Base-by-base conservation (phyloP, 2,797 vertebrate genomes). In the Cichlasoma orientale region DNA sequence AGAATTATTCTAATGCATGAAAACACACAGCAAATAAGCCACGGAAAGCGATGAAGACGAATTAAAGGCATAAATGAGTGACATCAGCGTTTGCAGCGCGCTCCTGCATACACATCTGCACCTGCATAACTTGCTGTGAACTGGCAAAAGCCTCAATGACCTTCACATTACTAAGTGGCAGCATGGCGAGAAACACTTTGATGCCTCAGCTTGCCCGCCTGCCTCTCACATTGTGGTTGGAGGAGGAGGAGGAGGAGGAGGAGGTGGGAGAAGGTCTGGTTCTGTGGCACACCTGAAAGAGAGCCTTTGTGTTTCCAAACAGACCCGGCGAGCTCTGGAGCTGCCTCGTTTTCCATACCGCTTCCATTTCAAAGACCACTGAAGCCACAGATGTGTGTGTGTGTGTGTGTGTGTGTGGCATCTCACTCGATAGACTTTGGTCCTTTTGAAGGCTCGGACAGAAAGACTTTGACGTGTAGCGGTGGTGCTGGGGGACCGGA, bases 201-300 rank as follows among this genome's bases (percentile, higher is more conserved):
- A 91, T 54, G 80, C 29, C 19, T 52, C 18, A 0, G 53, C n/a
- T 25, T 41, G 63, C 23, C 71, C 33, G 72, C 27, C 61, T 50
- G 25, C 61, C 47, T 44, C 27, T 56, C 10, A 0, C 23, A 70
- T 55, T 73, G 47, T 53, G 72, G 74, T 25, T 36, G 74, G 25
- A 70, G 53, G 38, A 56, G 38, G 74, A 18, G 11, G 38, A 56
- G 38, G 74, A 18, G 11, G 29, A 38, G 33, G n/a, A 31, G n/a
- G 21, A 29, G 14, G 58, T 63, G 72, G 75, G 71, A 31, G 52
- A 14, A 1, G 53, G 44, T 56, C 31, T 25, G 58, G 56, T 55
- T 73, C 38, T 56, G 63, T 29, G 75, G 59, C 31, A 50, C 86
- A 88, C 88, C 84, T 91, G 83, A 92, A 90, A 89, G 86, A 77